These are phyloP conservation scores for Drosophila sechellia DNA, from an alignment of 1,140 invertebrate species.

Conservation along the genomic window DNA sequence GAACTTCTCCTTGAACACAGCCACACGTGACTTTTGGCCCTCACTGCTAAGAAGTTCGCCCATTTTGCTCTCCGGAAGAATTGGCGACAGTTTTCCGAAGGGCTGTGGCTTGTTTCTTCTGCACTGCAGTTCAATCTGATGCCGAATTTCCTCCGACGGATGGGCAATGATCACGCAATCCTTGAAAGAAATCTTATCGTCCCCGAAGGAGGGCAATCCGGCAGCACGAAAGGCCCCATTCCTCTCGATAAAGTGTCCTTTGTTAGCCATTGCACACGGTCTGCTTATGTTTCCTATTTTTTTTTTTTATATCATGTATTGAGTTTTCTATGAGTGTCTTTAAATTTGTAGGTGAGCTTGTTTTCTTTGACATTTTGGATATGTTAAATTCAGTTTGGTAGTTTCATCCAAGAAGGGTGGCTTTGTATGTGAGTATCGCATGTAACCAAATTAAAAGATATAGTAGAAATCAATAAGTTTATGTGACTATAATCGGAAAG, in stretches of 20 bases:
- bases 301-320: not conserved
- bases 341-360: not conserved
- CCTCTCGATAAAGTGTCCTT: conserved; percentile 35
- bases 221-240: conserved; percentile 35
- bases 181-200: not conserved
- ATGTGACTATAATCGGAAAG: no score
- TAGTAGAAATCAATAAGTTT: no score
- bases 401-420: not conserved
- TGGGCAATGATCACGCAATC: conserved; percentile 19
- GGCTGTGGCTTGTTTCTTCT: not conserved
- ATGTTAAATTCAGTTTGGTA: not conserved
- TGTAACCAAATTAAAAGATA: no score
- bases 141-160: conserved; percentile 33
- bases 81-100: conserved; percentile 17
- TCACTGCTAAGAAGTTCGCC: conserved; percentile 47
- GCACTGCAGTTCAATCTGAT: conserved; percentile 26
- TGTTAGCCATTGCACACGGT: conserved; percentile 31
- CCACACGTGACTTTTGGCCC: conserved; percentile 58
- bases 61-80: conserved; percentile 24
- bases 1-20: conserved; percentile 62
- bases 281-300: not conserved
- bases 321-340: conserved; percentile 1
- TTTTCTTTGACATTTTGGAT: not conserved
- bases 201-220: conserved; percentile 19
- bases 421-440: no score